Evolutionary conservation across 2,113 vertebrate genomes (phyloP), one percentile per base, ranked within the genome.

Genomic region (Arenaria interpres): DNA sequence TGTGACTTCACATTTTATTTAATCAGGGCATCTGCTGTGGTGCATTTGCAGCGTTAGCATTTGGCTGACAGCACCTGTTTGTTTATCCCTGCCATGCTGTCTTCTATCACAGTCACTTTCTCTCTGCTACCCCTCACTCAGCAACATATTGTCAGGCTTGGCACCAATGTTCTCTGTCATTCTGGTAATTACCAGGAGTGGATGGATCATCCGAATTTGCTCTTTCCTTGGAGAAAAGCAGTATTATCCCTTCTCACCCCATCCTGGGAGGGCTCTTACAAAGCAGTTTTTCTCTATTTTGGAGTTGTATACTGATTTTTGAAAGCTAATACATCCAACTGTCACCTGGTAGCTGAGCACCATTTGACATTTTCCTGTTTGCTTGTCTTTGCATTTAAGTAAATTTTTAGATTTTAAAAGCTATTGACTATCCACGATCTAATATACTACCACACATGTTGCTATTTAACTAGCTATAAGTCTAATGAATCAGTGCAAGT

Each of bases 31-130:
- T 96, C 95, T 96, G 94, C 80, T 96, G 74, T 41, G 60, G 35
- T 83, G 23, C 39, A 75, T 89, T 96, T 85, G 53, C 79, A 59
- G 77, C 23, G 28, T 76, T 96, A 94, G 64, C 77, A 69, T 75
- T 94, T 96, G 96, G 91, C 94, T 80, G 59, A 56, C 84, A 92
- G 83, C 94, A 95, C 95, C 91, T 96, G 90, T 94, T 96, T 93
- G 91, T 96, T 97, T 96, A 85, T 92, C 95, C 92, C 11, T 0
- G 77, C 86, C 77, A 83, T 75, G 91, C 93, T 86, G 88, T 90
- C 95, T 96, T 96, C 80, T 87, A 14, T 92, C 89, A 87, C 85
- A 79, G 78, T 37, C 95, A 93, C 91, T 95, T 91, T 95, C 89
- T 78, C 76, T 85, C 93, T 87, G 90, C 92, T 94, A 45, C 77